Evolutionary conservation across 2,888 invertebrate species (phyloP).

Genomic region (Phengaris arion): DNA sequence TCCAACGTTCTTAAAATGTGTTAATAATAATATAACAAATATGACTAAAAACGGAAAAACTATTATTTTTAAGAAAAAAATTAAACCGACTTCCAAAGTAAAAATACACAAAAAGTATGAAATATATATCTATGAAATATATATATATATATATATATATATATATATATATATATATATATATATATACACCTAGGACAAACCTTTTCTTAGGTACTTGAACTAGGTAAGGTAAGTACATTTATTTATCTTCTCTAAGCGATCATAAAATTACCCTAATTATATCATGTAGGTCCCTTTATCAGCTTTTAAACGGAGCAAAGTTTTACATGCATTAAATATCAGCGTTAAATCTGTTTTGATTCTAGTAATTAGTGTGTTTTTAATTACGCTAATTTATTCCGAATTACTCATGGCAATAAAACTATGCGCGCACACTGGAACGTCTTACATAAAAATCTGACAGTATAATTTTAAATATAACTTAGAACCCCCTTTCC

Average conservation of each 20-base stretch:
- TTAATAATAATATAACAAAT: no score
- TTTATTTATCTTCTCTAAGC: neutral
- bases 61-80: no score
- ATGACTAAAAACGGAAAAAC: no score
- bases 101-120: no score
- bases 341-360: slow-evolving; percentile 21
- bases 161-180: no score
- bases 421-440: slow-evolving; percentile 21
- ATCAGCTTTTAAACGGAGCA: neutral
- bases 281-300: neutral
- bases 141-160: no score
- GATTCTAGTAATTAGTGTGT: neutral
- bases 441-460: slow-evolving; percentile 37
- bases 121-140: no score
- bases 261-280: neutral
- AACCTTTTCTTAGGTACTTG: no score
- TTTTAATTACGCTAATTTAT: neutral
- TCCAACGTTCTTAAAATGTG: no score
- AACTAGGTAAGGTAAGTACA: no score
- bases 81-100: no score
- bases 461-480: slow-evolving; percentile 55
- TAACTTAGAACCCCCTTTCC: slow-evolving; percentile 59
- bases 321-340: neutral
- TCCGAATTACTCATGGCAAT: neutral
- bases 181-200: no score